These are phyloP conservation scores for Acropora yongei DNA, from an alignment of 64 coral and sea anemone genomes.

Conservation along the genomic window DNA sequence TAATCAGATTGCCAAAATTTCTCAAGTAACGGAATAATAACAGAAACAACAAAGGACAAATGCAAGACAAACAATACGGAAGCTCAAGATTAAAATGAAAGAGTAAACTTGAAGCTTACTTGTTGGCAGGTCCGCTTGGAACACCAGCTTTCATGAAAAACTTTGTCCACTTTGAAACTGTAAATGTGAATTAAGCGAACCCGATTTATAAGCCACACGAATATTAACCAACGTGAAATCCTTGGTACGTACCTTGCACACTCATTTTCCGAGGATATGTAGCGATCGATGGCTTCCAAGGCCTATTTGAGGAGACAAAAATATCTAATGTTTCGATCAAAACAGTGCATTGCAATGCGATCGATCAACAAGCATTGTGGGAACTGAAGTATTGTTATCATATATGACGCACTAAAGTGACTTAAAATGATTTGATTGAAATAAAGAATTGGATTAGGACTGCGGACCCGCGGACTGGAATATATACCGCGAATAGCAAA, in stretches of 20 bases:
- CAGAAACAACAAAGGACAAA: no score
- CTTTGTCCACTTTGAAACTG: conserved; percentile 88
- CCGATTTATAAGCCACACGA: not conserved
- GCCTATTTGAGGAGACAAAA: not conserved
- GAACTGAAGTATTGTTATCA: not conserved
- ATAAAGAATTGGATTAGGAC: no score
- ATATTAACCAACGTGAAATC: not conserved
- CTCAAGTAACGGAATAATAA: no score
- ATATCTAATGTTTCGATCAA: not conserved
- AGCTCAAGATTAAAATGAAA: no score
- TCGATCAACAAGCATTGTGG: not conserved
- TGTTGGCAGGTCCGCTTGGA: conserved; percentile 69
- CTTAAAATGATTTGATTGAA: no score
- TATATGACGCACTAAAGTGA: not conserved
- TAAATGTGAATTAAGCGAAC: not conserved
- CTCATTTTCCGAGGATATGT: not conserved
- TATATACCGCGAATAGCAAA: no score
- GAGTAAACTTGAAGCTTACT: conserved; percentile 47
- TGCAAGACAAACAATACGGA: no score
- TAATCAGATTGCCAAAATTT: no score
- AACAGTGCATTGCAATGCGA: not conserved
- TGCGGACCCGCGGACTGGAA: no score
- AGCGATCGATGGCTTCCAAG: not conserved
- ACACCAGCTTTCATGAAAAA: conserved; percentile 92
- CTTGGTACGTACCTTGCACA: conserved; percentile 12